phyloP scores from a whole-genome alignment of 2,888 invertebrate species.

The Idaea aversata region DNA sequence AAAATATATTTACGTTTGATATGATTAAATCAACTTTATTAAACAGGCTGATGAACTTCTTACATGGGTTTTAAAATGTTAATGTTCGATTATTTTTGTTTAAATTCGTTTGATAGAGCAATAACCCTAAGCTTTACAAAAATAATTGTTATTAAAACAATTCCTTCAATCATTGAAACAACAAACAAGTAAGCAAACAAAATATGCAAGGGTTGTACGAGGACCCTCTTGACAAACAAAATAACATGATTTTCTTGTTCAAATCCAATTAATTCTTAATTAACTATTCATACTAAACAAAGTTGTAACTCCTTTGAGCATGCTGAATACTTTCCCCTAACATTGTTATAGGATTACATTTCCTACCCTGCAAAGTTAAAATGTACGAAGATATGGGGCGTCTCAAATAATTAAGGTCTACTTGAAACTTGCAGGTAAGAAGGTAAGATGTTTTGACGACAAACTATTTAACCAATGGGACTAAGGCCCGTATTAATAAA shows the following conservation, averaged over 20 bases:
- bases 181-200: not conserved
- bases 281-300: constrained; percentile 59
- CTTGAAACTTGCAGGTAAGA: constrained; percentile 25
- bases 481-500: no score
- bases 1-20: not conserved
- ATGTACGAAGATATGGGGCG: constrained; percentile 60
- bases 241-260: constrained; percentile 35
- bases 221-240: constrained; percentile 34
- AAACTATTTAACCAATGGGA: constrained; percentile 77
- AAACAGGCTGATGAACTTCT: no score
- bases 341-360: constrained; percentile 63
- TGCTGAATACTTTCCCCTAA: constrained; percentile 58
- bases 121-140: not conserved
- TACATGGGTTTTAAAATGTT: no score
- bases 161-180: not conserved
- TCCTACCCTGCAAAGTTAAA: constrained; percentile 53
- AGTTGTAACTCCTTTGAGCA: constrained; percentile 47
- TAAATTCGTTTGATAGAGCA: not conserved
- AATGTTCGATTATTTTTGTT: no score
- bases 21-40: not conserved
- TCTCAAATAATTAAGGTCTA: constrained; percentile 54
- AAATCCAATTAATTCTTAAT: constrained; percentile 58
- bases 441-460: constrained; percentile 55
- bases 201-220: constrained; percentile 22
- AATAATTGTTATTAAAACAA: not conserved